Evolutionary conservation across 2,888 invertebrate genomes (phyloP).

Genomic region (Alcis repandata): DNA sequence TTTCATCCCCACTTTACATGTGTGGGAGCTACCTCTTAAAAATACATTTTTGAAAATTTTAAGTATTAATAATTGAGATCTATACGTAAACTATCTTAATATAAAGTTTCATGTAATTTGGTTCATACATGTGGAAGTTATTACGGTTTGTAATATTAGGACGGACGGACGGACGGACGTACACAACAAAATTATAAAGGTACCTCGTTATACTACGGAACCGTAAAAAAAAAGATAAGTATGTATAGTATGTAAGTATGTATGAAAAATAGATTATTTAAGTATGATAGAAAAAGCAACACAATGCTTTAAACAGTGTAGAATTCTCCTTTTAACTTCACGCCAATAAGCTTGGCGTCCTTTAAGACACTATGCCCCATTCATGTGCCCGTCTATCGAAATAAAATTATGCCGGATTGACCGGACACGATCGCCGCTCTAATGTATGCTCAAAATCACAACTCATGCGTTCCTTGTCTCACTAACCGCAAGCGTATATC

Average conservation of each 20-base stretch:
- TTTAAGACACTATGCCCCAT: background rate
- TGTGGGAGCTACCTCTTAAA: too few relatives aligned
- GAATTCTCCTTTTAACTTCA: too few relatives aligned
- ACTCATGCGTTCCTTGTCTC: conserved; percentile 10
- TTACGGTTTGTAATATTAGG: background rate
- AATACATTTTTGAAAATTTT: too few relatives aligned
- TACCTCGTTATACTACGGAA: background rate
- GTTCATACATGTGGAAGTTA: background rate
- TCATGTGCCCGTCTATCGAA: background rate
- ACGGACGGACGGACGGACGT: background rate
- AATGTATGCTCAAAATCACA: conserved; percentile 13
- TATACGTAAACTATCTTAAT: too few relatives aligned
- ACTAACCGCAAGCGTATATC: conserved; percentile 9
- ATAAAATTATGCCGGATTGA: conserved; percentile 7
- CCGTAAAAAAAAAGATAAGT: conserved; percentile 1
- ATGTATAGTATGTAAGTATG: background rate
- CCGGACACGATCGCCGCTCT: conserved; percentile 10
- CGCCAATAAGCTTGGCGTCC: too few relatives aligned
- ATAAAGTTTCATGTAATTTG: too few relatives aligned
- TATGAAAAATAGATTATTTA: conserved; percentile 6
- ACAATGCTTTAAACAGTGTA: background rate
- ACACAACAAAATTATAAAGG: background rate
- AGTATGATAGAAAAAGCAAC: conserved; percentile 8
- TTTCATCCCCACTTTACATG: too few relatives aligned
- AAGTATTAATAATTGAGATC: too few relatives aligned